Conservation (phyloP, 2,113 vertebrate genomes). For the Apaloderma vittatum region DNA sequence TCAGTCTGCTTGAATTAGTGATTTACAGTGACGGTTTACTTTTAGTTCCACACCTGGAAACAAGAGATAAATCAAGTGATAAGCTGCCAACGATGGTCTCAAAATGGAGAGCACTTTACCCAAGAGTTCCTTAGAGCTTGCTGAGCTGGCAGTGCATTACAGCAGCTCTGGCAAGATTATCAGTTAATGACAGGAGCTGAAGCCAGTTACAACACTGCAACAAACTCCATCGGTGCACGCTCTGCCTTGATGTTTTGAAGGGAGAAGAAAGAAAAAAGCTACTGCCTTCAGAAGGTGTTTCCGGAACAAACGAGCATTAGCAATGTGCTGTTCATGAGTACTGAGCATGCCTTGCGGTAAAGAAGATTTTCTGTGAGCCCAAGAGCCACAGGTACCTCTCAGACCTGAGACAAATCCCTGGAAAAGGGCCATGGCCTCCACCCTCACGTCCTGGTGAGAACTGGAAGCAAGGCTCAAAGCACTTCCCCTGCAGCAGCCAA, state of each 20-base stretch:
- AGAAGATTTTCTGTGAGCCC: background rate
- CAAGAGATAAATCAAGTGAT: constrained; percentile 69
- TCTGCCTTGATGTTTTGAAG: background rate
- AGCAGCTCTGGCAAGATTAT: background rate
- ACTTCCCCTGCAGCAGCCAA: background rate
- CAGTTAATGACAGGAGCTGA: constrained; percentile 31
- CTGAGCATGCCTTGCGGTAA: accelerated
- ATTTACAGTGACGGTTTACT: constrained; percentile 66
- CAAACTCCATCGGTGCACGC: background rate
- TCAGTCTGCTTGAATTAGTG: constrained; percentile 40
- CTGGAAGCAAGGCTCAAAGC: background rate
- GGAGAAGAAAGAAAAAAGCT: background rate
- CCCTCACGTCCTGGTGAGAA: background rate
- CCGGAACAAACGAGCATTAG: background rate
- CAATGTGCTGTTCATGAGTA: background rate
- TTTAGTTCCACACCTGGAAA: constrained; percentile 66
- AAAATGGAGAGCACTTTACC: constrained; percentile 26
- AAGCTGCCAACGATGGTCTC: background rate
- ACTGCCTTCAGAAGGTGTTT: background rate
- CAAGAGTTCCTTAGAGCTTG: constrained; percentile 37
- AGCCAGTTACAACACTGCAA: background rate
- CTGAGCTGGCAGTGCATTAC: constrained; percentile 37
- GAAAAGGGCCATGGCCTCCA: background rate
- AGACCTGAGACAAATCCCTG: background rate
- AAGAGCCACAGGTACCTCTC: background rate